These are phyloP conservation scores for Charaxes varanes DNA, from an alignment of 1,140 invertebrate genomes.

Conservation along the genomic window DNA sequence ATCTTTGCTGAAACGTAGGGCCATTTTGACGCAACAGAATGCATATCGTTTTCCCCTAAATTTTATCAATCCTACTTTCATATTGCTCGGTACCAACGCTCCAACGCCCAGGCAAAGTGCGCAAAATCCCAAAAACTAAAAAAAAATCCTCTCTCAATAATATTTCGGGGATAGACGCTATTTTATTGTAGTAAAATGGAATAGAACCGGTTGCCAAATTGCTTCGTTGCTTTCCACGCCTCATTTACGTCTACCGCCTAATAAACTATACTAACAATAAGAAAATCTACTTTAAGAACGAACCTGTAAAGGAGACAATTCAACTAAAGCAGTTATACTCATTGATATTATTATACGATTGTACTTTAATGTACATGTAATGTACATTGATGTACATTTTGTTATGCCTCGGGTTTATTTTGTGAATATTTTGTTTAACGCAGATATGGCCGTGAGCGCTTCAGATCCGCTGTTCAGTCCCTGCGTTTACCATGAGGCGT, in stretches of 20 bases:
- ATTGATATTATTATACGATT: no score
- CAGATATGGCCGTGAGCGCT: no score
- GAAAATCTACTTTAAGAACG: no score
- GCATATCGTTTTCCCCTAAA: constrained; percentile 74
- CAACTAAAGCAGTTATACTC: no score
- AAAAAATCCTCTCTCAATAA: no score
- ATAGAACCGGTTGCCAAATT: constrained; percentile 52
- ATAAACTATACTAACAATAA: constrained; percentile 7
- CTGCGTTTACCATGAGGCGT: no score
- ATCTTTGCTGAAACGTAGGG: constrained; percentile 74
- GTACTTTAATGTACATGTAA: no score
- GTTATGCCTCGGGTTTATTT: no score
- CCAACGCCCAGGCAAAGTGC: constrained; percentile 75
- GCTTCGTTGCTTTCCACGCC: constrained; percentile 46
- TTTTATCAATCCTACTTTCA: constrained; percentile 77
- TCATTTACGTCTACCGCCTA: constrained; percentile 44
- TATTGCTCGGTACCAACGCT: constrained; percentile 78
- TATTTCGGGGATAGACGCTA: constrained; percentile 16
- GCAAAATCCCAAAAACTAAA: constrained; percentile 81
- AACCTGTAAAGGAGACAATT: no score
- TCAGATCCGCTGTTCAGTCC: no score
- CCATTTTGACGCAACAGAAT: constrained; percentile 75
- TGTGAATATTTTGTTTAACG: no score
- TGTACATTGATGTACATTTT: no score
- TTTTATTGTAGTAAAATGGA: constrained; percentile 30